Percentiles rank a stretch among this genome's conserved stretches.
Evolutionary conservation across 2,797 vertebrate species (phyloP).

Genomic region (Lithobates sylvaticus): DNA sequence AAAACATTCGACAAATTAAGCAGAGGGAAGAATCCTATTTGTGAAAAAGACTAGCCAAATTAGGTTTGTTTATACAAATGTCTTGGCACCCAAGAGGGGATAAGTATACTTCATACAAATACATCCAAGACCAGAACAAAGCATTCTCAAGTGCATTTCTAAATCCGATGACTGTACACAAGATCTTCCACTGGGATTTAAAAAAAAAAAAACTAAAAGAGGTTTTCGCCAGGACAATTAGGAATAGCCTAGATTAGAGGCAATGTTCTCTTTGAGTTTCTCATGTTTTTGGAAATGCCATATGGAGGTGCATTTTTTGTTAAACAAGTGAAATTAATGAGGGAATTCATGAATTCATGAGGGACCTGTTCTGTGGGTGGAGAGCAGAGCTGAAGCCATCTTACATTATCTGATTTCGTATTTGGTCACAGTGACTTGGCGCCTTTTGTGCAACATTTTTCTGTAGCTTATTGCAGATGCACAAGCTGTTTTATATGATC

Average conservation of each 20-base stretch:
- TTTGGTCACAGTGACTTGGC: too few species aligned
- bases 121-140: conserved; percentile 40
- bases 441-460: too few species aligned
- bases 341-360: too few species aligned
- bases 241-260: not conserved
- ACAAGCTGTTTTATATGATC: too few species aligned
- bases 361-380: too few species aligned
- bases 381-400: too few species aligned
- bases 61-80: conserved; percentile 28
- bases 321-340: not conserved
- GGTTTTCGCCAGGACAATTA: conserved; percentile 2
- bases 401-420: too few species aligned
- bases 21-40: conserved; percentile 37
- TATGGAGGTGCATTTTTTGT: not conserved
- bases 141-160: conserved; percentile 41
- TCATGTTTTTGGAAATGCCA: not conserved
- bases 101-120: conserved; percentile 47
- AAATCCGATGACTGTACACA: conserved; percentile 21
- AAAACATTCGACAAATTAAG: conserved; percentile 31
- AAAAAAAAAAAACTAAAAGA: not conserved
- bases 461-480: too few species aligned
- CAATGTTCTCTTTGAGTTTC: not conserved
- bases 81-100: conserved; percentile 27
- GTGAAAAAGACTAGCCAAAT: conserved; percentile 41
- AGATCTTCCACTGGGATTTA: conserved; percentile 15